Base-by-base conservation (phyloP, 2,797 vertebrate genomes). In the Phalanger gymnotis region DNA sequence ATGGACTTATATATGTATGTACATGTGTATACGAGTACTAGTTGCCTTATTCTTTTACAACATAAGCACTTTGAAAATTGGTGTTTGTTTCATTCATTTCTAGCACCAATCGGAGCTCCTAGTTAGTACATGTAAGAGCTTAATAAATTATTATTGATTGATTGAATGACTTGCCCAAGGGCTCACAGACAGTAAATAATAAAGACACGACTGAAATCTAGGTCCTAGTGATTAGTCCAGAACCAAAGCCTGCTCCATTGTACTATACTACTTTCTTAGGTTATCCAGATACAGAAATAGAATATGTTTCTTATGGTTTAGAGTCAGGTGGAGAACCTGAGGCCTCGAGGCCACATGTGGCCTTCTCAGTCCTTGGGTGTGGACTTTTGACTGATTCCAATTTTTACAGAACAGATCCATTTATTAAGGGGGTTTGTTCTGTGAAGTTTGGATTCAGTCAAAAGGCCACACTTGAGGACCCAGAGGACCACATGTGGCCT, bases 251-350 rank as follows among this genome's bases (percentile, higher is more conserved):
- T 73, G 2, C 16, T 40, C 66, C n/a, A 40, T 40, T 73, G 1
- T 73, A 73, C 66, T 16, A 73, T 16, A 40, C 16, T 40, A 73
- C 58, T 12, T 40, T 66, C 19, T 19, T 40, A 73, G 16, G 6
- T n/a, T 30, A 89, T 92, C 9, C 54, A 90, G 54, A 90, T 93
- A 58, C 87, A 95, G 94, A 90, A 92, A 96, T 14, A 96, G 28
- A 56, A 95, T 58, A 91, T 51, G 25, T 94, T 52, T 92, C 93
- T 54, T 27, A 55, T 93, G 55, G 51, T 95, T 95, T 90, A 94
- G 22, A 12, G 57, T 13, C 61, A 94, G 7, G 27, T 56, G 27
- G 56, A 5, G 56, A 56, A 27, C 25, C 27, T 56, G 56, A 0
- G 12, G 5, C 5, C 27, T 56, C 1, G 27, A 56, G 56, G 25